Evolutionary conservation across 2,797 vertebrate species (phyloP).

Genomic region (Lophotriccus pileatus): DNA sequence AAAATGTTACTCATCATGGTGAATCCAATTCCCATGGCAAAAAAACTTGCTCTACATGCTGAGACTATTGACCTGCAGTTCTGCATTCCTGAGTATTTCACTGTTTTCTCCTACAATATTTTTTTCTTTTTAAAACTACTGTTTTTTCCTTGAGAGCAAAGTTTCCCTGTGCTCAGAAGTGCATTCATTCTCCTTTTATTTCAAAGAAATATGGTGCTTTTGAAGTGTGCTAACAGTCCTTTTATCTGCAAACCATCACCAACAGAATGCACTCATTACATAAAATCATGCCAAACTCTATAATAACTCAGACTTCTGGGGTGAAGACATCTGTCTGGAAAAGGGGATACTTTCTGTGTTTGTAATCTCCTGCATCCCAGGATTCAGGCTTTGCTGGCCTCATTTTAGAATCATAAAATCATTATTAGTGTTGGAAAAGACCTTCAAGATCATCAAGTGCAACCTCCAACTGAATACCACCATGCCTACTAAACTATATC

Average conservation of each 20-base stretch:
- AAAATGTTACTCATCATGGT: background rate
- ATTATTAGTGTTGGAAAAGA: background rate
- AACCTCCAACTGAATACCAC: rapidly evolving
- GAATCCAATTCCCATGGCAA: background rate
- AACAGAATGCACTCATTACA: background rate
- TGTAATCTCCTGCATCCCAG: background rate
- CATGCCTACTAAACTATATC: background rate
- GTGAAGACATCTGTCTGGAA: background rate
- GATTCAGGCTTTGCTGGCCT: background rate
- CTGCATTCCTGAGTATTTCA: background rate
- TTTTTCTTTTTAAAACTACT: too few species aligned
- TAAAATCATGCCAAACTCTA: background rate
- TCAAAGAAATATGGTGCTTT: background rate
- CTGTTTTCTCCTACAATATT: background rate
- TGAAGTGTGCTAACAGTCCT: background rate
- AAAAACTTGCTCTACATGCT: background rate
- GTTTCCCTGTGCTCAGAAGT: background rate
- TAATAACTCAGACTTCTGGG: background rate
- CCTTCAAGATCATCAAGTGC: background rate
- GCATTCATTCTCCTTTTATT: background rate
- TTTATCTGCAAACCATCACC: background rate
- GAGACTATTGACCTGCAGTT: background rate
- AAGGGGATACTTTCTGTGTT: background rate
- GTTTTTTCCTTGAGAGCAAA: background rate
- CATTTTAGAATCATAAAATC: background rate